Percentiles rank a stretch among this genome's conserved stretches.
Evolutionary conservation across 1,140 invertebrate species (phyloP).

Genomic region (Drosophila sp.): DNA sequence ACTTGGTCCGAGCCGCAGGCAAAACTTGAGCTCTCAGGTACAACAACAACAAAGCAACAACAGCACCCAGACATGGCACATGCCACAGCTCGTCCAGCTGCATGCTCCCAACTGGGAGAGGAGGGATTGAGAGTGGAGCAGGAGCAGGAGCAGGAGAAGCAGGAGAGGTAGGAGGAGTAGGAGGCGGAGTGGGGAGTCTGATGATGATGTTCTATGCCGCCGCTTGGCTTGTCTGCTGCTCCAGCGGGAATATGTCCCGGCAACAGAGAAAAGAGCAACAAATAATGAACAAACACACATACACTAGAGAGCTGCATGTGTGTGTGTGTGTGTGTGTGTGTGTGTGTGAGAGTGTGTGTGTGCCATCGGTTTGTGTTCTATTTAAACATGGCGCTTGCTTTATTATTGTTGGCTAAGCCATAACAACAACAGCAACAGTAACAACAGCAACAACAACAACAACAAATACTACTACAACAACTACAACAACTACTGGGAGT

Average conservation of each 20-base stretch:
- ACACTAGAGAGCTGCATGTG: conserved; percentile 2
- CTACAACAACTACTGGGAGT: conserved; percentile 26
- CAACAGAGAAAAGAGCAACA: conserved; percentile 78
- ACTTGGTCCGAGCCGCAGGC: conserved; percentile 46
- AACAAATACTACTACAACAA: conserved; percentile 27
- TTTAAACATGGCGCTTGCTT: conserved; percentile 80
- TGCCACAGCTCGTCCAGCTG: conserved; percentile 46
- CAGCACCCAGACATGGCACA: conserved; percentile 67
- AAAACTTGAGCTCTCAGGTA: conserved; percentile 73
- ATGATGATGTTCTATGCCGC: conserved; percentile 79
- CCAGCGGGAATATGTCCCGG: conserved; percentile 64
- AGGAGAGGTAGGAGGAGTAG: neutral
- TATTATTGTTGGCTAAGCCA: conserved; percentile 70
- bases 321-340: conserved; percentile 19
- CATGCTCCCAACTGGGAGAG: conserved; percentile 42
- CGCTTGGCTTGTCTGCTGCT: conserved; percentile 70
- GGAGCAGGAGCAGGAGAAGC: neutral
- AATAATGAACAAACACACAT: conserved; percentile 75
- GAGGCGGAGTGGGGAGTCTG: conserved; percentile 19
- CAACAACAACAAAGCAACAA: conserved; percentile 47
- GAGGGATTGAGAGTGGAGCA: conserved; percentile 5
- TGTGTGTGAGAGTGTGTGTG: conserved; percentile 30
- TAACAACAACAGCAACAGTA: conserved; percentile 28
- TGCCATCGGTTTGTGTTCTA: conserved; percentile 69
- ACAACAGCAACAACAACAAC: conserved; percentile 29